Conservation (phyloP, 2,113 vertebrate species). For the Coracopsis vasa region DNA sequence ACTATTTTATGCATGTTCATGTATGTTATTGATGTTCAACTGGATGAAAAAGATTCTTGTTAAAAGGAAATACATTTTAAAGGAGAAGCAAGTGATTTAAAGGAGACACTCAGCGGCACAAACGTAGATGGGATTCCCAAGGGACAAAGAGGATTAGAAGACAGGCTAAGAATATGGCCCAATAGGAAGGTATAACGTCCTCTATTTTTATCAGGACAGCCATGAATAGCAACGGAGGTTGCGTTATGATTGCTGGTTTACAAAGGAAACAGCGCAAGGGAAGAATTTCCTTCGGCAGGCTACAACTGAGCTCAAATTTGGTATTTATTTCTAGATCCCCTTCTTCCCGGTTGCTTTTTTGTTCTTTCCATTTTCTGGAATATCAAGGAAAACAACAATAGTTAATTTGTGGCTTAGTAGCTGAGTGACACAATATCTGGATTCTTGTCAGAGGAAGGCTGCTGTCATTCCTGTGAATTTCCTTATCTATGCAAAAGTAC, state of each 20-base stretch:
- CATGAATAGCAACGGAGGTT: background rate
- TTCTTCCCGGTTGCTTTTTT: background rate
- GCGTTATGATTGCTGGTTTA: background rate
- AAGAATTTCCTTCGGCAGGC: background rate
- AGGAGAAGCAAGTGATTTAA: background rate
- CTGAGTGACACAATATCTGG: background rate
- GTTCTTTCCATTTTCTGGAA: background rate
- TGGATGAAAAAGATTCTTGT: background rate
- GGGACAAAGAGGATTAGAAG: conserved; percentile 22
- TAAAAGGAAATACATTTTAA: background rate
- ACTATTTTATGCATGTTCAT: background rate
- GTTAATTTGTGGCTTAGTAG: background rate
- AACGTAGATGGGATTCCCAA: background rate
- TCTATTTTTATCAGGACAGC: conserved; percentile 10
- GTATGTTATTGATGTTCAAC: background rate
- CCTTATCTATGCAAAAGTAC: background rate
- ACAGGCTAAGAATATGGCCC: background rate
- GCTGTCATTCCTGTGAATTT: background rate
- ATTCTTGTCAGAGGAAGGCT: background rate
- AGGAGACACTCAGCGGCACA: background rate
- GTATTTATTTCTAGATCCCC: background rate
- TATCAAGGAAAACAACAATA: background rate
- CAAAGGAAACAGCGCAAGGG: background rate
- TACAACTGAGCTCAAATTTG: background rate
- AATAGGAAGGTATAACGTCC: background rate